Base-by-base conservation (phyloP, 2,113 vertebrate species). In the Cyanoramphus novaezelandiae region DNA sequence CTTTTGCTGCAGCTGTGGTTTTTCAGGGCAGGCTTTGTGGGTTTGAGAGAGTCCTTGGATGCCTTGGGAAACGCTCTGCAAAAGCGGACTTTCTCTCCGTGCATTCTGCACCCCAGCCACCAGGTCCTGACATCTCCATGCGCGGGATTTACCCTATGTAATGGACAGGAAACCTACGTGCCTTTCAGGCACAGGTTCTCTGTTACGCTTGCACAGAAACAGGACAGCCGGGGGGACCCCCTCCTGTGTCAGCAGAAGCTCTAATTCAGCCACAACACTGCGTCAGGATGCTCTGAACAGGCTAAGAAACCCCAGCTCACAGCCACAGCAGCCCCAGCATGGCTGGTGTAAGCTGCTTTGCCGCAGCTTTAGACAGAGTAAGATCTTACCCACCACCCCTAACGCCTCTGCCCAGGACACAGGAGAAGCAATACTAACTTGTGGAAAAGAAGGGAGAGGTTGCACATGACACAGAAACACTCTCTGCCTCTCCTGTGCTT, bases 1-100 rank as follows among this genome's bases (percentile, higher is more conserved):
- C 96, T 97, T 97, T 96, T 96, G 81, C 28, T 93, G 91, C 88
- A 96, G 91, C 91, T 94, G 96, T 85, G 96, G 96, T 97, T 97
- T 96, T 88, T 96, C 90, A 92, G 90, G 91, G 95, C 88, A 94
- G 86, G 83, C 90, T 96, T 96, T 97, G 96, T 74, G 96, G 96
- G 88, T 97, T 96, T 93, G 69, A 82, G 77, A 90, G 88, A 89
- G 92, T 94, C 96, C 95, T 96, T 95, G 96, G 96, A 96, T 94
- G 83, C 96, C 96, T 96, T 94, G 91, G 96, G 95, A 96, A 96
- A 96, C 0, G 1, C 94, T 97, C 96, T 93, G 95, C 89, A 97
- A 95, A 97, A 96, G 86, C 68, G 0, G 7, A 21, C 86, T 92
- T 95, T 82, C 67, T 91, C 78, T 79, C 91, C 88, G 37, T 69